These are phyloP conservation scores for Synanthedon andrenaeformis DNA, from an alignment of 2,888 invertebrate genomes.

Conservation along the genomic window DNA sequence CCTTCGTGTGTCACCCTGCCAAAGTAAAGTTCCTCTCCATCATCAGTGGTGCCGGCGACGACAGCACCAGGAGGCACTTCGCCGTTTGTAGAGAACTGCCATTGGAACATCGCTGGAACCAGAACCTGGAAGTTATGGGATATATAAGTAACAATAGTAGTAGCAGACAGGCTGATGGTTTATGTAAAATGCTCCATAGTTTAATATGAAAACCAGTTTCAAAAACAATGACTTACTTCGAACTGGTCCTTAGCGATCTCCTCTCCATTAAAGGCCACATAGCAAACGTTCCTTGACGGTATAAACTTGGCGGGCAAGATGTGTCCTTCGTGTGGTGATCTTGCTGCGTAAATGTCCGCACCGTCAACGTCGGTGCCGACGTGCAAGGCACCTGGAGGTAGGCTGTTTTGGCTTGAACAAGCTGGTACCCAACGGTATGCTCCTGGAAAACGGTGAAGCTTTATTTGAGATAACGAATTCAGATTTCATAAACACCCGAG, in stretches of 20 bases:
- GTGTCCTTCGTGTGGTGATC: slow-evolving; percentile 75
- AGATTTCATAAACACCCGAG: neutral
- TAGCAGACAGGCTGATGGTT: neutral
- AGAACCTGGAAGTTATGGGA: slow-evolving; percentile 55
- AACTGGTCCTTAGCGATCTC: slow-evolving; percentile 75
- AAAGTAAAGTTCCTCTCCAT: slow-evolving; percentile 76
- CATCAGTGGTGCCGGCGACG: slow-evolving; percentile 72
- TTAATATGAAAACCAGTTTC: no score
- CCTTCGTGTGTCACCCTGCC: slow-evolving; percentile 77
- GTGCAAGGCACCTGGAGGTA: slow-evolving; percentile 58
- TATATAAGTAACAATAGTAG: neutral
- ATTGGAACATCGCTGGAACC: slow-evolving; percentile 72
- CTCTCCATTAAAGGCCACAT: slow-evolving; percentile 72
- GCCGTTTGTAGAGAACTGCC: slow-evolving; percentile 74
- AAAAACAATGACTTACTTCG: slow-evolving; percentile 52
- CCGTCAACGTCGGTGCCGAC: slow-evolving; percentile 80
- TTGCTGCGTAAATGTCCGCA: slow-evolving; percentile 78
- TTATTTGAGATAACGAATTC: neutral
- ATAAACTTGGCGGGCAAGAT: slow-evolving; percentile 77
- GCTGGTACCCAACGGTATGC: slow-evolving; percentile 66
- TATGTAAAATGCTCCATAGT: no score
- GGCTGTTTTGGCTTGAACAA: slow-evolving; percentile 56
- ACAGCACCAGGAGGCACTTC: slow-evolving; percentile 75
- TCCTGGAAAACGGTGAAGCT: slow-evolving; percentile 24
- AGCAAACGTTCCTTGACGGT: slow-evolving; percentile 74